Evolutionary conservation across 2,113 vertebrate species (phyloP).

Genomic region (Syrmaticus mikado): DNA sequence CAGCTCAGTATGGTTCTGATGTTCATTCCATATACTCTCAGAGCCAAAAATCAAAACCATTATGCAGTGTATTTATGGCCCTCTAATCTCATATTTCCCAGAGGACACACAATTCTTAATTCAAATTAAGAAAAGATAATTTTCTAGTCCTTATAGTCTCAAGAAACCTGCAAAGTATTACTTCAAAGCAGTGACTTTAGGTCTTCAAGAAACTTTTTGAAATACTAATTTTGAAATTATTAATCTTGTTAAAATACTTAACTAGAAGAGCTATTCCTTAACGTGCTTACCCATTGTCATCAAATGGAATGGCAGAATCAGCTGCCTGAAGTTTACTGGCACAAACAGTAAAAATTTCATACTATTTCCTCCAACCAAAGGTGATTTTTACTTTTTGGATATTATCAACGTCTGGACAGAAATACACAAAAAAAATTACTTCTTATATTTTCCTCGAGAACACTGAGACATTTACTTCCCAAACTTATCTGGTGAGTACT

Average conservation of each 20-base stretch:
- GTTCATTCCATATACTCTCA: background rate
- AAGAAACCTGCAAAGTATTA: background rate
- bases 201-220: background rate
- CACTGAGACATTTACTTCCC: background rate
- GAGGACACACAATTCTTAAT: background rate
- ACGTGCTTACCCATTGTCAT: rapidly evolving
- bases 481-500: background rate
- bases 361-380: background rate
- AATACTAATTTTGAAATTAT: background rate
- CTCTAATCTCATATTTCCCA: background rate
- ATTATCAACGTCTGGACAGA: background rate
- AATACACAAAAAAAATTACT: background rate
- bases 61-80: background rate
- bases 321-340: background rate
- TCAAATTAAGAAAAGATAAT: background rate
- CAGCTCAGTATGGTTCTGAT: background rate
- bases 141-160: background rate
- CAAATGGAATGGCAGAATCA: background rate
- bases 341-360: background rate
- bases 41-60: background rate
- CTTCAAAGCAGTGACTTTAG: background rate
- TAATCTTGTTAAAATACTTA: background rate
- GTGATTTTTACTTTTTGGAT: background rate
- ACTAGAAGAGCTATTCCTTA: background rate
- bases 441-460: background rate